These are phyloP conservation scores for Lasiommata megera DNA, from an alignment of 2,888 invertebrate species.

Conservation along the genomic window DNA sequence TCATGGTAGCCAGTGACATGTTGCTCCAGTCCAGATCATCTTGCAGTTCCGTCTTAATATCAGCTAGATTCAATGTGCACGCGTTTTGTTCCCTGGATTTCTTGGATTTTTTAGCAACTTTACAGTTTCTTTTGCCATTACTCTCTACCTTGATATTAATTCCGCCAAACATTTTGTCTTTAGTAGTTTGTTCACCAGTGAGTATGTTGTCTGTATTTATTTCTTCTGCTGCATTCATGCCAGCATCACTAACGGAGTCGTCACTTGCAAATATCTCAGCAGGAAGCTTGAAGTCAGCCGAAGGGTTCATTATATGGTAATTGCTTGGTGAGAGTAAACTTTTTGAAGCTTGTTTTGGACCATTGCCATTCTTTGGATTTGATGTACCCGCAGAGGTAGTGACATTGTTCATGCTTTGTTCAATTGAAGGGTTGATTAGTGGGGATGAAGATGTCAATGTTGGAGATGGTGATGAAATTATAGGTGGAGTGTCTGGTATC, in stretches of 20 bases:
- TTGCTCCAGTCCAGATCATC: constrained; percentile 75
- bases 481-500: constrained; percentile 43
- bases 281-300: constrained; percentile 69
- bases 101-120: constrained; percentile 53
- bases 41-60: constrained; percentile 75
- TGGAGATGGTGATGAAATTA: constrained; percentile 54
- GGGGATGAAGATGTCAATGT: constrained; percentile 44
- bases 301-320: constrained; percentile 59
- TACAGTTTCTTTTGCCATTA: constrained; percentile 36
- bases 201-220: constrained; percentile 46
- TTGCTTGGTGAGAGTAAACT: constrained; percentile 48
- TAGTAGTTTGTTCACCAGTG: constrained; percentile 43
- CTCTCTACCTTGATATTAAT: constrained; percentile 66
- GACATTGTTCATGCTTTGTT: constrained; percentile 43
- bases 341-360: constrained; percentile 43
- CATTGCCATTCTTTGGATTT: constrained; percentile 43
- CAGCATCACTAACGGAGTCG: constrained; percentile 69
- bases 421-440: constrained; percentile 39
- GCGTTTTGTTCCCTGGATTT: constrained; percentile 43
- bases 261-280: constrained; percentile 78
- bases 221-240: constrained; percentile 53
- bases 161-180: constrained; percentile 71
- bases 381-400: constrained; percentile 48
- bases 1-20: constrained; percentile 72
- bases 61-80: constrained; percentile 52